phyloP scores from a whole-genome alignment of 2,888 invertebrate genomes.

The Sphaerophoria taeniata region DNA sequence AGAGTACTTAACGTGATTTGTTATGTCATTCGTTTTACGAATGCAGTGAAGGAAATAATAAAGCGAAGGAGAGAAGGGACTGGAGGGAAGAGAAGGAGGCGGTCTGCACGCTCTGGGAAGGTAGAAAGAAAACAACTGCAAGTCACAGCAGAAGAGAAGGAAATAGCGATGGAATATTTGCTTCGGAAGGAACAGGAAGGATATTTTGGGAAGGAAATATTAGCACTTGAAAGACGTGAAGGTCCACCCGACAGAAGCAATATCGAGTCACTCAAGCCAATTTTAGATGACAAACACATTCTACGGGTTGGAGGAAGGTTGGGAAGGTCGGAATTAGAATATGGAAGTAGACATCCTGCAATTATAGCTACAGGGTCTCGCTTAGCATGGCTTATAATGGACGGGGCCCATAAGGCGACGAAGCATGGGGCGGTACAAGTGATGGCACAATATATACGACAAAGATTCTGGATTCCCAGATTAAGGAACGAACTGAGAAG shows the following conservation, averaged over 20 bases:
- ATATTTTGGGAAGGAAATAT: constrained; percentile 10
- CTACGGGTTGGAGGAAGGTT: constrained; percentile 1
- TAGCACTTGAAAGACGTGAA: neutral
- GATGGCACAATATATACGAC: too few species aligned
- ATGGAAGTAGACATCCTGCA: too few species aligned
- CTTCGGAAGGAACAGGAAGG: neutral
- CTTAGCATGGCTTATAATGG: constrained; percentile 13
- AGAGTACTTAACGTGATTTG: too few species aligned
- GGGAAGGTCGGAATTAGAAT: neutral
- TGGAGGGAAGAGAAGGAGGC: too few species aligned
- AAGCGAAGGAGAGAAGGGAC: too few species aligned
- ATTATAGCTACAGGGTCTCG: constrained; percentile 4
- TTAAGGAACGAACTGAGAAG: neutral
- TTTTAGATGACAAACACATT: too few species aligned
- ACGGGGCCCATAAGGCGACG: constrained; percentile 1
- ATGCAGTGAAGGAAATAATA: too few species aligned
- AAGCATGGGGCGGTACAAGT: constrained; percentile 1
- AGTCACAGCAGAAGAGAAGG: neutral
- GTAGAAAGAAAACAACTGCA: neutral
- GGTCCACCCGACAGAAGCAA: constrained; percentile 11
- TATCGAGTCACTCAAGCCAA: neutral
- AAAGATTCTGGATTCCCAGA: neutral
- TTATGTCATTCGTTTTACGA: too few species aligned
- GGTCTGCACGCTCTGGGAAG: neutral
- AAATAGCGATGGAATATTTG: neutral